Base-by-base conservation (phyloP, 2,888 invertebrate genomes). In the Hydrotaea diabolus region DNA sequence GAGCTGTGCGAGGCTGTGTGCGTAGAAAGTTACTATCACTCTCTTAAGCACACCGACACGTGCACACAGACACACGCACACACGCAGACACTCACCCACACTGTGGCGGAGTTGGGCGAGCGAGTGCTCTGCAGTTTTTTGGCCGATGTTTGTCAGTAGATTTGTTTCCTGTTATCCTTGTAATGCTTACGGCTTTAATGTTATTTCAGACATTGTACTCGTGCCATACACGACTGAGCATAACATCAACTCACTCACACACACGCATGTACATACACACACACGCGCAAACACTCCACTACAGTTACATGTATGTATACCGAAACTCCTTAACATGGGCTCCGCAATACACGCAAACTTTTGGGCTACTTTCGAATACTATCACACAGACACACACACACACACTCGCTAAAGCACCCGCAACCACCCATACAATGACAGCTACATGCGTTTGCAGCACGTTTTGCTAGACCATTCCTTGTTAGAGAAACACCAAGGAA, bases 111-210 rank as follows among this genome's bases (percentile, higher is more conserved):
- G 17, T 21, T 9, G 7, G 7, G 3, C 11, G 31, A 31, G 11
- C 39, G 39, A 39, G 39, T 39, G 39, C 9, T 49, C 49, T 49
- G 49, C n/a, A 49, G 3, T 49, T 15, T n/a, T 13, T 49, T 49
- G n/a, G 2, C 31, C 7, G 31, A n/a, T 49, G 49, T 49, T 49
- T 49, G 31, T 49, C 15, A 4, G 49, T 49, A 13, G 49, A 78
- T 75, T 78, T 84, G 78, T 59, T 80, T 82, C 77, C 86, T 85
- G 84, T 87, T 85, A 88, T 88, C 87, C 87, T 85, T 84, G 84
- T 72, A 79, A 71, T 74, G 77, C 78, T 80, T 71, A 79, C 76
- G 74, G 0, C 23, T 43, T 69, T 69, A 43, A 69, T 82, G 59
- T 77, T 62, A 26, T 64, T 71, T 62, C 73, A 26, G 73, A 57